phyloP scores from a whole-genome alignment of 2,888 invertebrate genomes.

The Caradrina clavipalpis region DNA sequence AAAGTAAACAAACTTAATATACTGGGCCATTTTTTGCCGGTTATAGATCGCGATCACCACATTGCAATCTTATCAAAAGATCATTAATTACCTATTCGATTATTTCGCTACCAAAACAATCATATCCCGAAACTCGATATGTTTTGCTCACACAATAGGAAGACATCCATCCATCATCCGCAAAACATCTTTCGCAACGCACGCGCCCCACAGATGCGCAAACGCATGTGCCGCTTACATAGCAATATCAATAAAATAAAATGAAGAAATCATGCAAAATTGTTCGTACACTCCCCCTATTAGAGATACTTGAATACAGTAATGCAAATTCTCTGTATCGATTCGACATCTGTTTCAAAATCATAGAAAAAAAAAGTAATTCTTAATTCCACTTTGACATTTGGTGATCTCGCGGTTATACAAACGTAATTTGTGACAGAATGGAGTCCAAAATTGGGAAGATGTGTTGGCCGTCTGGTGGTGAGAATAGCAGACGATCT shows the following conservation, averaged over 20 bases:
- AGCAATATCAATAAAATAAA: conserved; percentile 58
- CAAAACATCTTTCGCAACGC: conserved; percentile 83
- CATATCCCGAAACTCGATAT: conserved; percentile 68
- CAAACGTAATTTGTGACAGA: no score
- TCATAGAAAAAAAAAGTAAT: no score
- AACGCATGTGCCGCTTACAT: conserved; percentile 69
- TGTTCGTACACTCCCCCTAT: conserved; percentile 55
- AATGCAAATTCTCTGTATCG: conserved; percentile 66
- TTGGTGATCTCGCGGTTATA: no score
- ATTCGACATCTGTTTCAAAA: conserved; percentile 66
- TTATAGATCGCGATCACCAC: conserved; percentile 40
- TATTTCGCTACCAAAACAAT: conserved; percentile 61
- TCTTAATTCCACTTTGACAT: not conserved
- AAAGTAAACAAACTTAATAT: conserved; percentile 29
- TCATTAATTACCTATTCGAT: conserved; percentile 67
- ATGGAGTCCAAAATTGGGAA: no score
- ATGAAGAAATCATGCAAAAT: conserved; percentile 48
- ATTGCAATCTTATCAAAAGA: conserved; percentile 60
- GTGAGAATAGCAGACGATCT: no score
- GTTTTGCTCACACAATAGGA: conserved; percentile 64
- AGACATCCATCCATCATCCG: conserved; percentile 76
- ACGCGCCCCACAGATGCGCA: conserved; percentile 81
- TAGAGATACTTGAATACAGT: conserved; percentile 58
- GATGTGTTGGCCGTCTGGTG: no score
- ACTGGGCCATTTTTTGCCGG: conserved; percentile 32